phyloP scores from a whole-genome alignment of 2,797 vertebrate species.

The Lophotriccus pileatus region DNA sequence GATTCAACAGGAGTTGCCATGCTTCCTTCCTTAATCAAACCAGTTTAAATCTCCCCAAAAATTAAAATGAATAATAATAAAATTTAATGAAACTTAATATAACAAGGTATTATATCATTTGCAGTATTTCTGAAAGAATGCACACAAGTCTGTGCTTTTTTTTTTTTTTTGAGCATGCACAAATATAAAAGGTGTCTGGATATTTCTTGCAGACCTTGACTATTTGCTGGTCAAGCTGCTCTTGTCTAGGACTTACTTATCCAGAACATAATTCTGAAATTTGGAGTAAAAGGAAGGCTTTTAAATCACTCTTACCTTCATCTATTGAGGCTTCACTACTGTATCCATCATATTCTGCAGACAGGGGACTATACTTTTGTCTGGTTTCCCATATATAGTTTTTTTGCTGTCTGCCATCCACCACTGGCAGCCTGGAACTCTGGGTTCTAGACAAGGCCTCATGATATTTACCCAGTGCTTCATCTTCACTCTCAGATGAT shows the following conservation, averaged over 20 bases:
- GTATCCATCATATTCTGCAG: constrained; percentile 91
- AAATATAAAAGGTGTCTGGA: not conserved
- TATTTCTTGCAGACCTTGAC: not conserved
- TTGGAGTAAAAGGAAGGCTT: constrained; percentile 52
- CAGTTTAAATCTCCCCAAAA: not conserved
- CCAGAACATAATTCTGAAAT: constrained; percentile 12
- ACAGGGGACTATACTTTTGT: constrained; percentile 91
- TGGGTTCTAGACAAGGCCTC: constrained; percentile 91
- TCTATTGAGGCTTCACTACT: constrained; percentile 94
- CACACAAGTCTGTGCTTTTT: not conserved
- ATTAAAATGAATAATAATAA: not conserved
- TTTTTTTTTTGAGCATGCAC: constrained; percentile 27
- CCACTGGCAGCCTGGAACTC: constrained; percentile 78
- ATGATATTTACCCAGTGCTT: constrained; percentile 93
- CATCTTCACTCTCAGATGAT: constrained; percentile 96
- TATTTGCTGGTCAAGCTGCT: not conserved
- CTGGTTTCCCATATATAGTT: constrained; percentile 91
- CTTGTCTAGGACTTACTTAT: not conserved
- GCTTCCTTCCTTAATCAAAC: not conserved
- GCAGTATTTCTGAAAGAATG: not conserved
- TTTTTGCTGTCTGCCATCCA: constrained; percentile 76
- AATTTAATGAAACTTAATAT: not conserved
- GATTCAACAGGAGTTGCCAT: not conserved
- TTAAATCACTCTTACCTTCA: constrained; percentile 82
- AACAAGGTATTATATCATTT: not conserved